Conservation (phyloP, 2,888 invertebrate genomes). For the Dichetophora obliterata region DNA sequence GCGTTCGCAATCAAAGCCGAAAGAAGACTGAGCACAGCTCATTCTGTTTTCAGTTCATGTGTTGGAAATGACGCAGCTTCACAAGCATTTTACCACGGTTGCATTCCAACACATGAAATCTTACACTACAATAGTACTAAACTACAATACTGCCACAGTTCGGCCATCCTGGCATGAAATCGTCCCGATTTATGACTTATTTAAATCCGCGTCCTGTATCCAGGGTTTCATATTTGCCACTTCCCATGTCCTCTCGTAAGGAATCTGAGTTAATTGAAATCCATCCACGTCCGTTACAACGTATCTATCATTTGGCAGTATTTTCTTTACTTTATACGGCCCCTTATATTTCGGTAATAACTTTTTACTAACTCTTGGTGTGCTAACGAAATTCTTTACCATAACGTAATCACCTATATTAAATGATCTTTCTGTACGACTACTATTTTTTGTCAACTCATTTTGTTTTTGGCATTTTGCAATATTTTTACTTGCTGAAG, state of each 20-base stretch:
- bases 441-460: too few relatives aligned
- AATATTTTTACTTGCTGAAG: too few relatives aligned
- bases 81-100: too few relatives aligned
- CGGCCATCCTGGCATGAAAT: slow-evolving; percentile 37
- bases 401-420: too few relatives aligned
- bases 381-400: not conserved
- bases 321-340: slow-evolving; percentile 32
- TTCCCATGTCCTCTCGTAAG: slow-evolving; percentile 36
- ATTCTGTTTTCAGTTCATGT: too few relatives aligned
- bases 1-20: too few relatives aligned
- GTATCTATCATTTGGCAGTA: slow-evolving; percentile 39
- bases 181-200: slow-evolving; percentile 31
- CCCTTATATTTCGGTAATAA: slow-evolving; percentile 38
- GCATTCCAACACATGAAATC: too few relatives aligned
- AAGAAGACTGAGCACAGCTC: too few relatives aligned
- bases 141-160: slow-evolving; percentile 34
- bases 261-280: slow-evolving; percentile 33
- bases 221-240: slow-evolving; percentile 32
- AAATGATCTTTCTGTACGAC: not conserved
- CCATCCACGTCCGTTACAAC: slow-evolving; percentile 36
- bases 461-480: too few relatives aligned
- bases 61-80: too few relatives aligned
- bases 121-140: not conserved
- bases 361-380: not conserved
- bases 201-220: not conserved